These are phyloP conservation scores for Microcebus lehilahytsara DNA, from an alignment of 2,113 vertebrate species.

Conservation along the genomic window DNA sequence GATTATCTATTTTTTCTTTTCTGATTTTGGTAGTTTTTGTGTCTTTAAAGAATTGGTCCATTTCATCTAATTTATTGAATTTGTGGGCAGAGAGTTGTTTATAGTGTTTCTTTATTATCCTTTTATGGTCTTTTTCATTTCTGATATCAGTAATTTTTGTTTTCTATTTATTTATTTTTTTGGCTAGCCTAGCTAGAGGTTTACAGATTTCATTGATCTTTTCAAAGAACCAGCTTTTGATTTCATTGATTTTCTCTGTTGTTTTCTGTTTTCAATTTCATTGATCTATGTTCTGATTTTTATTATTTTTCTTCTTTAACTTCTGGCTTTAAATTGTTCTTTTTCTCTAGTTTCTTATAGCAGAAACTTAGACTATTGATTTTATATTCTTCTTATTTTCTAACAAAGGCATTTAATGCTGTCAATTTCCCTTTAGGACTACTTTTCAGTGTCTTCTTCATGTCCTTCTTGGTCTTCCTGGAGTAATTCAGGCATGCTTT, in stretches of 20 bases:
- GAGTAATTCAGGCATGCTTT: background rate
- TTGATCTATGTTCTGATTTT: background rate
- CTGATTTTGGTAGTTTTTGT: background rate
- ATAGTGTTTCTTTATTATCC: background rate
- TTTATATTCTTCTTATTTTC: background rate
- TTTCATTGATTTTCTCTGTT: background rate
- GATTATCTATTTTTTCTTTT: background rate
- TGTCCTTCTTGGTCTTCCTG: background rate
- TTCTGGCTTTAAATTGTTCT: background rate
- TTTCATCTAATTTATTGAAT: background rate
- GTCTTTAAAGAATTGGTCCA: background rate
- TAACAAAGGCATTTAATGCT: background rate
- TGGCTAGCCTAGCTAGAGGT: background rate
- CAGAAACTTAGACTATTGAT: background rate
- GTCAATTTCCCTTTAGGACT: background rate
- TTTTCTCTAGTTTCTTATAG: background rate
- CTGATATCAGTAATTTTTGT: background rate
- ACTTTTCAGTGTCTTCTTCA: background rate
- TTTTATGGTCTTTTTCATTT: background rate
- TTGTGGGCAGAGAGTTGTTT: background rate
- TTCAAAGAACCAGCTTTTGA: background rate
- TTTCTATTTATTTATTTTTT: conserved; percentile 6
- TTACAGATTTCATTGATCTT: background rate
- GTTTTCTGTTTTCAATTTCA: background rate
- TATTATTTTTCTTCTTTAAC: background rate